phyloP scores from a whole-genome alignment of 2,888 invertebrate species.

The Lucinisca nassula region DNA sequence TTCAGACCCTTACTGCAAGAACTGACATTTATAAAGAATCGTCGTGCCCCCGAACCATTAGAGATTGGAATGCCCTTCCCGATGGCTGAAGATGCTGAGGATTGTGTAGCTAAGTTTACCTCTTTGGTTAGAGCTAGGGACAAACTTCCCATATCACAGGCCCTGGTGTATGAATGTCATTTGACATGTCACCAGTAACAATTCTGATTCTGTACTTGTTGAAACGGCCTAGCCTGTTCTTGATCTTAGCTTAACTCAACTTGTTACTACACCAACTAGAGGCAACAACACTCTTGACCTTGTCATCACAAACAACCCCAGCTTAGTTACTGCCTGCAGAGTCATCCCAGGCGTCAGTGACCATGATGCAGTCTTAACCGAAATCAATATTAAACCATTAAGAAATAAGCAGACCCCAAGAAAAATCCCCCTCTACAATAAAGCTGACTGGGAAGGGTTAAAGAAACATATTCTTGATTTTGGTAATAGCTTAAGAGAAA shows the following conservation, averaged over 20 bases:
- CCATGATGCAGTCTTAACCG: not conserved
- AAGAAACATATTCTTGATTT: not conserved
- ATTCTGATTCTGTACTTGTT: no score
- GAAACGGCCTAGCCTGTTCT: no score
- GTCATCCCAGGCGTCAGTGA: constrained; percentile 11
- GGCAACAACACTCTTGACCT: constrained; percentile 14
- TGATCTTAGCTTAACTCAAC: constrained; percentile 10
- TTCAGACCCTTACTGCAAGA: no score
- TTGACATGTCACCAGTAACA: no score
- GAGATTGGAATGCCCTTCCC: no score
- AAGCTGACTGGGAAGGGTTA: constrained; percentile 7
- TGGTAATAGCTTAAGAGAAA: not conserved
- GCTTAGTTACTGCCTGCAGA: not conserved
- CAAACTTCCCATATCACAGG: no score
- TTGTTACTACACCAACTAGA: constrained; percentile 5
- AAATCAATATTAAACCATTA: not conserved
- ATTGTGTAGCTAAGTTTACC: no score
- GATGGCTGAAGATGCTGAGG: no score
- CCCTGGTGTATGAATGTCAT: no score
- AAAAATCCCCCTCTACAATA: constrained; percentile 15
- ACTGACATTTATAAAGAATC: no score
- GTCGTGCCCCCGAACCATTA: no score
- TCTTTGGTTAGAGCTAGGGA: no score
- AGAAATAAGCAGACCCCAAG: constrained; percentile 14
- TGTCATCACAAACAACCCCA: constrained; percentile 20